phyloP scores from a whole-genome alignment of 2,797 vertebrate species.

The Hybognathus amarus region DNA sequence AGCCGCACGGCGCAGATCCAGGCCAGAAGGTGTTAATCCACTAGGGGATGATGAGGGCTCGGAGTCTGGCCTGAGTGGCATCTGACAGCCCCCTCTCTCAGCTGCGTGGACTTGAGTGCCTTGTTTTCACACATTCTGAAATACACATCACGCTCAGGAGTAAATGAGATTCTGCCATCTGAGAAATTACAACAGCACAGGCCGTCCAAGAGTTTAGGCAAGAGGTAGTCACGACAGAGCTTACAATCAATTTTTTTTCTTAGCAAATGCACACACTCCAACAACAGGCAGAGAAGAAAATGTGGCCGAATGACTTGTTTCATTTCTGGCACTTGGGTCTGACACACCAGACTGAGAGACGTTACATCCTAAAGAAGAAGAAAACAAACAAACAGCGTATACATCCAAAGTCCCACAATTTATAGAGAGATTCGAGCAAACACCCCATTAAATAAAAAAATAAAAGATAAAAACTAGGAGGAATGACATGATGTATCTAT shows the following conservation, averaged over 20 bases:
- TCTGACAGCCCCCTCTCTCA: slow-evolving; percentile 34
- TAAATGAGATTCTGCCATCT: slow-evolving; percentile 60
- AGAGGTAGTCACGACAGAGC: slow-evolving; percentile 50
- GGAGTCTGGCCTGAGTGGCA: slow-evolving; percentile 44
- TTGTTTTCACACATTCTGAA: slow-evolving; percentile 59
- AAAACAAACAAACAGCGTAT: slow-evolving; percentile 3
- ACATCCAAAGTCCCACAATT: not conserved
- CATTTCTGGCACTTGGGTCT: slow-evolving; percentile 34
- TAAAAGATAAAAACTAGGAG: slow-evolving; percentile 18
- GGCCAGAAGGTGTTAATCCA: slow-evolving; percentile 53
- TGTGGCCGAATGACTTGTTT: slow-evolving; percentile 33
- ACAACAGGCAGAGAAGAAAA: slow-evolving; percentile 2
- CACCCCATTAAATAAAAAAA: not conserved
- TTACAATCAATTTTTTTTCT: slow-evolving; percentile 51
- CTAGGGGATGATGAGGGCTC: slow-evolving; percentile 46
- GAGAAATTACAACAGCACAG: slow-evolving; percentile 57
- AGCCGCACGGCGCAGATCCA: slow-evolving; percentile 17
- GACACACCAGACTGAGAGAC: slow-evolving; percentile 27
- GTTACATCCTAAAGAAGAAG: slow-evolving; percentile 24
- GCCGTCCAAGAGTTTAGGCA: slow-evolving; percentile 39
- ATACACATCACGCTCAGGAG: slow-evolving; percentile 51
- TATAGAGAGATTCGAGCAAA: slow-evolving; percentile 14
- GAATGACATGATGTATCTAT: not conserved
- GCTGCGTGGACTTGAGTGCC: slow-evolving; percentile 37
- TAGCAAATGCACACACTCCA: slow-evolving; percentile 17